Percentiles rank a stretch among this genome's conserved stretches.
Evolutionary conservation across 92 coral and sea anemone genomes (phyloP).

Genomic region (Hydrozoanthus gracilis): DNA sequence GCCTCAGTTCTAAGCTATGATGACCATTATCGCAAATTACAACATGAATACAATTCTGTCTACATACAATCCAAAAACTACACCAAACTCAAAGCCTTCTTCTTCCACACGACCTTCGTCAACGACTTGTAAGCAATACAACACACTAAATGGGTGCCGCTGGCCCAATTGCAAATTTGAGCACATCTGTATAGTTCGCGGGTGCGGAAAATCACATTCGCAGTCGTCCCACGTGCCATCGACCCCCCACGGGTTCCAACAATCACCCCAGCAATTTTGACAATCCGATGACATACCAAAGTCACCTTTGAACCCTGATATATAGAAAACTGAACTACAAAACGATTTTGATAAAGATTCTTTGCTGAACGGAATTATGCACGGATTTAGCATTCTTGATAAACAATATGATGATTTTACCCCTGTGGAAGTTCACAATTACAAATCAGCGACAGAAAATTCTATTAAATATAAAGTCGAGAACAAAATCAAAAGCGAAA

Average conservation of each 20-base stretch:
- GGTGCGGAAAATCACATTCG: constrained; percentile 42
- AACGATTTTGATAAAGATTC: constrained; percentile 25
- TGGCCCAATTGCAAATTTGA: constrained; percentile 44
- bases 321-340: constrained; percentile 24
- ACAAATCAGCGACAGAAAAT: constrained; percentile 39
- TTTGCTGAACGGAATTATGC: constrained; percentile 33
- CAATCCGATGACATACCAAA: not conserved
- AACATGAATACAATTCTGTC: constrained; percentile 36
- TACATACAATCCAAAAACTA: not conserved
- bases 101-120: constrained; percentile 10
- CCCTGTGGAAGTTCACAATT: constrained; percentile 29
- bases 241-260: constrained; percentile 5
- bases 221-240: constrained; percentile 10
- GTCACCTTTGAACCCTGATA: constrained; percentile 21
- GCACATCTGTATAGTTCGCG: constrained; percentile 22
- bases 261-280: constrained; percentile 18
- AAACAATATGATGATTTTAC: not conserved
- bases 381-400: constrained; percentile 25
- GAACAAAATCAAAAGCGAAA: constrained; percentile 31
- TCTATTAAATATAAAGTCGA: constrained; percentile 31
- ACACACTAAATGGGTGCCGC: constrained; percentile 41
- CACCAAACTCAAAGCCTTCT: constrained; percentile 28
- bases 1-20: too few relatives aligned
- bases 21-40: constrained; percentile 48
- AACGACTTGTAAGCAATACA: constrained; percentile 40